phyloP scores from a whole-genome alignment of 2,113 vertebrate species.

The Chiloscyllium plagiosum region DNA sequence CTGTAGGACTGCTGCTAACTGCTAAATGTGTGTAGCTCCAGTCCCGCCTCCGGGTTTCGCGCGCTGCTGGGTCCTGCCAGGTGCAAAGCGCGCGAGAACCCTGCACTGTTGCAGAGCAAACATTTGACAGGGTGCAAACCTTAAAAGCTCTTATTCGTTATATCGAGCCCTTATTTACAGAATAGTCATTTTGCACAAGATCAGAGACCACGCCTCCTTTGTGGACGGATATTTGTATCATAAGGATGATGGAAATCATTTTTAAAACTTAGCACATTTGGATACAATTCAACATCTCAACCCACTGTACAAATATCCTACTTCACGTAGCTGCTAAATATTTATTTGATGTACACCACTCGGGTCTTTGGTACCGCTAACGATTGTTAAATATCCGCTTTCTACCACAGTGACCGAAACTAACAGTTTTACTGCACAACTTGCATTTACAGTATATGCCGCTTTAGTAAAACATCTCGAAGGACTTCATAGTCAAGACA shows the following conservation, averaged over 20 bases:
- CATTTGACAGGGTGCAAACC: neutral
- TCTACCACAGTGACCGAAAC: neutral
- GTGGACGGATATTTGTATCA: neutral
- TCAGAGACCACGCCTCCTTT: neutral
- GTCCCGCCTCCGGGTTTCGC: neutral
- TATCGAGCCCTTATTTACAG: neutral
- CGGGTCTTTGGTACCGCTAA: neutral
- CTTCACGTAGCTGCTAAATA: neutral
- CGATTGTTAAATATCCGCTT: neutral
- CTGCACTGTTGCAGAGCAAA: neutral
- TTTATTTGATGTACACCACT: neutral
- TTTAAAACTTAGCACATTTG: neutral
- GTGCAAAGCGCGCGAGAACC: neutral
- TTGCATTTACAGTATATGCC: neutral
- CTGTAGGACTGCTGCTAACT: neutral
- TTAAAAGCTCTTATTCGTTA: neutral
- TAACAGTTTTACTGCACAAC: neutral
- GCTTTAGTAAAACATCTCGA: neutral
- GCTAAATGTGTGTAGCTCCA: neutral
- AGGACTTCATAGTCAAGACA: neutral
- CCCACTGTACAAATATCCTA: neutral
- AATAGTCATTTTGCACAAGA: neutral
- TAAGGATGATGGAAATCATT: neutral
- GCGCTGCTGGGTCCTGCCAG: neutral
- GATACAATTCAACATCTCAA: neutral